A percentile compares a stretch with the other conserved stretches of the same genome.
phyloP scores from a whole-genome alignment of 2,888 invertebrate species.

The Geophilus truncorum region DNA sequence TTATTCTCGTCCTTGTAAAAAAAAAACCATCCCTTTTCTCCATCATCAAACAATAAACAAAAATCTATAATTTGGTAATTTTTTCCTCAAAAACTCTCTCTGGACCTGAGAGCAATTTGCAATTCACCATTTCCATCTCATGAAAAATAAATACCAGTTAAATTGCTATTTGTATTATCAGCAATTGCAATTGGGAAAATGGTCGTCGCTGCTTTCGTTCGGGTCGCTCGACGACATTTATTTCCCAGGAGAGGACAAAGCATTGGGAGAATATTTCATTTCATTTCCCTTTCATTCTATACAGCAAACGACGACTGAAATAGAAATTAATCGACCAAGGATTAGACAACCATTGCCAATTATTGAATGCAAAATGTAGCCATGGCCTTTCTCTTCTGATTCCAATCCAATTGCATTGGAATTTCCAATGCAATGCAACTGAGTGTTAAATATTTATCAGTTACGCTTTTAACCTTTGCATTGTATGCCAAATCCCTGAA shows the following conservation, averaged over 20 bases:
- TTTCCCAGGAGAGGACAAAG: background rate
- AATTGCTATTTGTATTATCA: conserved; percentile 9
- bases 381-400: background rate
- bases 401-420: too few species aligned
- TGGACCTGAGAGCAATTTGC: background rate
- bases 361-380: background rate
- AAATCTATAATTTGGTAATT: too few species aligned
- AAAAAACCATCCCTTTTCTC: too few species aligned
- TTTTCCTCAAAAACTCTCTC: background rate
- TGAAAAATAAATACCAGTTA: conserved; percentile 8
- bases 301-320: background rate
- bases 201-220: background rate
- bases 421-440: background rate
- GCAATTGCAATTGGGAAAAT: background rate
- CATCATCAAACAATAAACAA: too few species aligned
- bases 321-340: conserved; percentile 1
- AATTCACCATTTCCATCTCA: background rate
- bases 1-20: too few species aligned
- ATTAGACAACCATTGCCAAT: background rate
- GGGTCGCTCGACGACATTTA: background rate
- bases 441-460: background rate
- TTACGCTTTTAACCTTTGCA: background rate
- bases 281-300: background rate
- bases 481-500: background rate
- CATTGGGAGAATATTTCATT: background rate